These are phyloP conservation scores for Papilio demoleus DNA, from an alignment of 2,888 invertebrate genomes.

Conservation along the genomic window DNA sequence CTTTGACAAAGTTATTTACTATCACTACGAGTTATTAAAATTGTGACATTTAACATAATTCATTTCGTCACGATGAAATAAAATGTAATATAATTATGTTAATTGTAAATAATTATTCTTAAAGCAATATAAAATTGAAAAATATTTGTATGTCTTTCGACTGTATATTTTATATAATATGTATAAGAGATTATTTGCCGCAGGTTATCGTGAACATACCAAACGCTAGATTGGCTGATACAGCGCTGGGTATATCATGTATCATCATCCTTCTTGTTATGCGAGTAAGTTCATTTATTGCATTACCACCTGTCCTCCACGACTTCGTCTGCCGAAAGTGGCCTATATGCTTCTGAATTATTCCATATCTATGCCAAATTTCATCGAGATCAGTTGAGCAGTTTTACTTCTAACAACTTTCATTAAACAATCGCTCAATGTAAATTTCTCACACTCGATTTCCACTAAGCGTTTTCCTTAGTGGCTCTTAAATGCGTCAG, in stretches of 20 bases:
- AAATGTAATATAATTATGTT: background rate
- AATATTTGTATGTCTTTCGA: background rate
- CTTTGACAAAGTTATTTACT: background rate
- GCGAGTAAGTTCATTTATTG: constrained; percentile 84
- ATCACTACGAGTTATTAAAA: background rate
- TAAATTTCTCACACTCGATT: no score
- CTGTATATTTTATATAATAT: background rate
- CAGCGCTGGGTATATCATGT: constrained; percentile 87
- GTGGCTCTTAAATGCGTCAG: no score
- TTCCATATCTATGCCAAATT: background rate
- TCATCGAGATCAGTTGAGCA: no score
- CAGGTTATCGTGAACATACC: constrained; percentile 87
- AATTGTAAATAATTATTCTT: background rate
- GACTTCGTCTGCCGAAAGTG: no score
- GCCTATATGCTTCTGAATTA: no score
- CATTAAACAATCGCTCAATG: no score
- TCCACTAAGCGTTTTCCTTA: no score
- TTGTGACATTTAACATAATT: background rate
- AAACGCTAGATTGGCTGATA: constrained; percentile 87
- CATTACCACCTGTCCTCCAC: no score
- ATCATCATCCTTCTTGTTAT: constrained; percentile 88
- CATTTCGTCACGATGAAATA: background rate
- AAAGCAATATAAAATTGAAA: background rate
- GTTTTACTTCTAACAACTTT: no score
- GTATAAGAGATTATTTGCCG: constrained; percentile 45